These are phyloP conservation scores for Coptotermes formosanus DNA, from an alignment of 1,140 invertebrate species.

Conservation along the genomic window DNA sequence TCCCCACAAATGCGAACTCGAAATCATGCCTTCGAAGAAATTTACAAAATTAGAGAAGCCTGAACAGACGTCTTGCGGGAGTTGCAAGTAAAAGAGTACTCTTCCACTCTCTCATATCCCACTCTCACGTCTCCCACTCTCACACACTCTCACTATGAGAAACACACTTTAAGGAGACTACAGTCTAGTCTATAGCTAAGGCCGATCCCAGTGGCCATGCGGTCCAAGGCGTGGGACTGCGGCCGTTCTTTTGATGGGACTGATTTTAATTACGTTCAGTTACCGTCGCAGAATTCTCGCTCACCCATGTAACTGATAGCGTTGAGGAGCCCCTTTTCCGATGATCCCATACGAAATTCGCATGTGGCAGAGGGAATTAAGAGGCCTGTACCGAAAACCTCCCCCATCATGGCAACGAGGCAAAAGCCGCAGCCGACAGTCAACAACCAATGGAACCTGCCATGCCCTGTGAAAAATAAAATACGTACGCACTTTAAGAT, in stretches of 20 bases:
- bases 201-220: too few relatives aligned
- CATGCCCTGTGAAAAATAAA: conserved; percentile 45
- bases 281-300: conserved; percentile 27
- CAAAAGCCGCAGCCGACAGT: conserved; percentile 67
- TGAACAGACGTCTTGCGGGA: neutral
- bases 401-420: conserved; percentile 59
- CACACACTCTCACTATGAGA: neutral
- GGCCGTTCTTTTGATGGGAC: too few relatives aligned
- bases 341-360: conserved; percentile 72
- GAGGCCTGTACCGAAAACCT: conserved; percentile 60
- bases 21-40: conserved; percentile 69
- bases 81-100: neutral
- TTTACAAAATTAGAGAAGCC: neutral
- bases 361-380: conserved; percentile 72
- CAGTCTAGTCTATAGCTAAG: neutral
- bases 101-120: neutral
- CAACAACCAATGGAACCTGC: conserved; percentile 70
- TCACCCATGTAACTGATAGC: conserved; percentile 74
- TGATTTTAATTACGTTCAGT: too few relatives aligned
- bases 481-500: neutral
- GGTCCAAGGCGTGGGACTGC: too few relatives aligned
- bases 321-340: conserved; percentile 70
- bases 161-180: neutral
- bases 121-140: neutral
- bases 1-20: conserved; percentile 88